These are phyloP conservation scores for Willowsia nigromaculata DNA, from an alignment of 2,888 invertebrate species.

Conservation along the genomic window DNA sequence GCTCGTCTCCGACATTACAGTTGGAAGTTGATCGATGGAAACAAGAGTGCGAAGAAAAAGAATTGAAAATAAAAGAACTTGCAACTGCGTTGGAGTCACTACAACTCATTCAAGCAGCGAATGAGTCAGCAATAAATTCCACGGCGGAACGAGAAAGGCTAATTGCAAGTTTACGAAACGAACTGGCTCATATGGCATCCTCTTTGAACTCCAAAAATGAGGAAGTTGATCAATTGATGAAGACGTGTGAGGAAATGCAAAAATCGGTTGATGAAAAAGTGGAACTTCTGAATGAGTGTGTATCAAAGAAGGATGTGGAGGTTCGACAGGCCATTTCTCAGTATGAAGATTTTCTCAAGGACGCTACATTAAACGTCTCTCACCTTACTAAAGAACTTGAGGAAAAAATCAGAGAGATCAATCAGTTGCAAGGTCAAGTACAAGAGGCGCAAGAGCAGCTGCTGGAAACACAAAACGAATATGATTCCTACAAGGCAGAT, in stretches of 20 bases:
- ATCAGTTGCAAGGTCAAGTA: slow-evolving; percentile 40
- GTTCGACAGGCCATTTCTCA: slow-evolving; percentile 72
- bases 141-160: slow-evolving; percentile 45
- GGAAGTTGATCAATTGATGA: slow-evolving; percentile 71
- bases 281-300: slow-evolving; percentile 68
- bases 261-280: slow-evolving; percentile 71
- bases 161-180: slow-evolving; percentile 29
- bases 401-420: slow-evolving; percentile 58
- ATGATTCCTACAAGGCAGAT: slow-evolving; percentile 31
- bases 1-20: neutral
- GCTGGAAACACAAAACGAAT: slow-evolving; percentile 34
- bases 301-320: slow-evolving; percentile 73
- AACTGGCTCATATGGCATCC: slow-evolving; percentile 49
- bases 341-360: slow-evolving; percentile 70
- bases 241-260: slow-evolving; percentile 69
- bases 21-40: slow-evolving; percentile 25
- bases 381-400: slow-evolving; percentile 65
- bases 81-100: neutral
- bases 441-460: slow-evolving; percentile 50
- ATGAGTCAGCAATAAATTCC: too few species aligned
- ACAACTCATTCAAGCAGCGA: neutral
- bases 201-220: slow-evolving; percentile 67
- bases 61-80: slow-evolving; percentile 39
- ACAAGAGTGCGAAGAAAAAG: slow-evolving; percentile 39
- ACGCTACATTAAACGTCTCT: slow-evolving; percentile 63